Conservation (phyloP, 2,797 vertebrate genomes). For the Sebastes wilsoni region DNA sequence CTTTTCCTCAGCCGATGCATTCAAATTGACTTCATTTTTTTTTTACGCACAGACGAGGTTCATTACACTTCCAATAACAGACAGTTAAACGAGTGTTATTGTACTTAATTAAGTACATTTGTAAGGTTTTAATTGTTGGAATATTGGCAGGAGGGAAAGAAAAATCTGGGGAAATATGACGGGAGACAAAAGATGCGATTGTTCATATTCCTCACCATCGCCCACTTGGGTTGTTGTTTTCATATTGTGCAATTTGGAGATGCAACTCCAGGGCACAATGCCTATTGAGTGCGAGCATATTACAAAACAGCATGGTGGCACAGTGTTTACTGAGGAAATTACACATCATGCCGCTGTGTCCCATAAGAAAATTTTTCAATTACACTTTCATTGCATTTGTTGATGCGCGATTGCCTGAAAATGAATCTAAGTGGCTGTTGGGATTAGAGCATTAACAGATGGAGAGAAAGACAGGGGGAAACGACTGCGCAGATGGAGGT, state of each 20-base stretch:
- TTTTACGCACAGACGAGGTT: slow-evolving; percentile 42
- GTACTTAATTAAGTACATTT: slow-evolving; percentile 77
- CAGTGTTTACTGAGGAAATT: slow-evolving; percentile 69
- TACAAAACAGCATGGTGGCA: slow-evolving; percentile 73
- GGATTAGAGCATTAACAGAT: slow-evolving; percentile 39
- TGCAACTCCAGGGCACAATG: slow-evolving; percentile 59
- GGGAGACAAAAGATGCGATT: slow-evolving; percentile 53
- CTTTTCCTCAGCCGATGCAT: slow-evolving; percentile 33
- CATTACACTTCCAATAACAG: slow-evolving; percentile 67
- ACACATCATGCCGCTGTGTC: slow-evolving; percentile 71
- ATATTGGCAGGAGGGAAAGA: slow-evolving; percentile 32
- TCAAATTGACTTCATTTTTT: slow-evolving; percentile 37
- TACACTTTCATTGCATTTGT: slow-evolving; percentile 76
- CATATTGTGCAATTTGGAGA: slow-evolving; percentile 54
- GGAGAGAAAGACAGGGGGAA: neutral
- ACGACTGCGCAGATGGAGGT: slow-evolving; percentile 36
- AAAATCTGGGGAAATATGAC: slow-evolving; percentile 33
- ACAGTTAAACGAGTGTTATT: slow-evolving; percentile 69
- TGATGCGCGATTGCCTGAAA: slow-evolving; percentile 55
- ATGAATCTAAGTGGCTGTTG: slow-evolving; percentile 44
- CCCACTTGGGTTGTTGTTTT: slow-evolving; percentile 55
- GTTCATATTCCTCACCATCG: slow-evolving; percentile 50
- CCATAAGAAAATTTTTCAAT: slow-evolving; percentile 81
- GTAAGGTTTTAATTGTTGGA: slow-evolving; percentile 67
- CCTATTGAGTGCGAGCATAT: slow-evolving; percentile 59